Evolutionary conservation across 2,113 vertebrate genomes (phyloP).

Genomic region (Oriolus oriolus): DNA sequence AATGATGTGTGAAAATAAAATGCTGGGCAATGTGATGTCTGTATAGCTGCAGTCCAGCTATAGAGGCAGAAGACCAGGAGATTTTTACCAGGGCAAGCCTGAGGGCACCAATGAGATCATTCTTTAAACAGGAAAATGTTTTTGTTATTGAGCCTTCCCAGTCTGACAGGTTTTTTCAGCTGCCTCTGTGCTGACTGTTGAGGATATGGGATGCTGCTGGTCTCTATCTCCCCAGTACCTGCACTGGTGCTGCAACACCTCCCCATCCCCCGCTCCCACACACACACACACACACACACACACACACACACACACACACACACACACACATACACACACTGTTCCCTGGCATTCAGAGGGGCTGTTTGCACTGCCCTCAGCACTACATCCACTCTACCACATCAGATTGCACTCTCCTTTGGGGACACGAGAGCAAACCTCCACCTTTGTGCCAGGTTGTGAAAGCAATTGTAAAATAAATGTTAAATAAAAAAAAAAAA

Average conservation of each 20-base stretch:
- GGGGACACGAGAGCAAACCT: not conserved
- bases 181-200: not conserved
- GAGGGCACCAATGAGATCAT: not conserved
- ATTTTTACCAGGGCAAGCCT: not conserved
- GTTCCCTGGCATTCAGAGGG: not conserved
- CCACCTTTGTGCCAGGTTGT: not conserved
- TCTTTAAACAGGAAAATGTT: not conserved
- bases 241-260: not conserved
- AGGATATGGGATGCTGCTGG: not conserved
- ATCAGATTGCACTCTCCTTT: not conserved
- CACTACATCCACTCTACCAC: not conserved
- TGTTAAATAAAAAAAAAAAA: not conserved
- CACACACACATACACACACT: too few species aligned
- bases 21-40: not conserved
- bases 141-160: not conserved
- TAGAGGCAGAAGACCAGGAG: not conserved
- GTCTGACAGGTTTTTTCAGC: not conserved
- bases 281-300: too few species aligned
- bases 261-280: accelerated
- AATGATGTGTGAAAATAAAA: not conserved
- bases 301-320: too few species aligned
- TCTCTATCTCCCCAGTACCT: not conserved
- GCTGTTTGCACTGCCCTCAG: not conserved
- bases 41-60: not conserved
- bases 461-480: not conserved